Percentiles rank a stretch among this genome's conserved stretches.
Evolutionary conservation across 53 echinoderm and acorn worm genomes (phyloP).

Genomic region (Henricia sp.): DNA sequence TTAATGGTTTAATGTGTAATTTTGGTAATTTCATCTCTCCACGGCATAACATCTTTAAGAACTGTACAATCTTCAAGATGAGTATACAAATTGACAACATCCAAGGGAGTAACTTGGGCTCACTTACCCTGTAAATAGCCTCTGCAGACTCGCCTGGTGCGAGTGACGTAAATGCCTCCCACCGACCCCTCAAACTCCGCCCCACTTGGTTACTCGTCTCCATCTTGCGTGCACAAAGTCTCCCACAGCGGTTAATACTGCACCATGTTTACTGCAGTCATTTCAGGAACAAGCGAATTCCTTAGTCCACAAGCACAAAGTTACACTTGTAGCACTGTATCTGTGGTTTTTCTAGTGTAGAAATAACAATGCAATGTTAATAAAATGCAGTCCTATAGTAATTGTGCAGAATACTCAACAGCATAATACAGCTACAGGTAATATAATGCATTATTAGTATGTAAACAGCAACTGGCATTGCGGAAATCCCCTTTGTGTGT

Average conservation of each 20-base stretch:
- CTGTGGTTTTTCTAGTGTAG: too few relatives aligned
- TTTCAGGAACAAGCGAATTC: neutral
- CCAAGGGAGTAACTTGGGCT: neutral
- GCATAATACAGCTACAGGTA: too few relatives aligned
- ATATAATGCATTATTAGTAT: too few relatives aligned
- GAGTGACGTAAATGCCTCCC: conserved; percentile 78
- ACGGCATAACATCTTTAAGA: neutral
- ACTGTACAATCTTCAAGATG: neutral
- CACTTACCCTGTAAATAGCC: conserved; percentile 48
- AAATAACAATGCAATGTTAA: too few relatives aligned
- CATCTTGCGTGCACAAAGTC: conserved; percentile 4
- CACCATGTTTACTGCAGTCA: neutral
- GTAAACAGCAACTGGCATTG: too few relatives aligned
- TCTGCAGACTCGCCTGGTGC: conserved; percentile 27
- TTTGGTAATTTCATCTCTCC: too few relatives aligned
- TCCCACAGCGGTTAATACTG: neutral
- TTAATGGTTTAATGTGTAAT: too few relatives aligned
- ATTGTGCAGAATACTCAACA: too few relatives aligned
- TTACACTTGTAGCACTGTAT: too few relatives aligned
- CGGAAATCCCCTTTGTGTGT: too few relatives aligned
- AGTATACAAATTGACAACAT: neutral
- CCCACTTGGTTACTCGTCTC: conserved; percentile 27
- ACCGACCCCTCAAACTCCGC: conserved; percentile 79
- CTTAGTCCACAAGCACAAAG: too few relatives aligned
- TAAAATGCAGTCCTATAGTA: too few relatives aligned